Conservation (phyloP, 35 echinoderm and acorn worm species). For the Hemicentrotus pulcherrimus region DNA sequence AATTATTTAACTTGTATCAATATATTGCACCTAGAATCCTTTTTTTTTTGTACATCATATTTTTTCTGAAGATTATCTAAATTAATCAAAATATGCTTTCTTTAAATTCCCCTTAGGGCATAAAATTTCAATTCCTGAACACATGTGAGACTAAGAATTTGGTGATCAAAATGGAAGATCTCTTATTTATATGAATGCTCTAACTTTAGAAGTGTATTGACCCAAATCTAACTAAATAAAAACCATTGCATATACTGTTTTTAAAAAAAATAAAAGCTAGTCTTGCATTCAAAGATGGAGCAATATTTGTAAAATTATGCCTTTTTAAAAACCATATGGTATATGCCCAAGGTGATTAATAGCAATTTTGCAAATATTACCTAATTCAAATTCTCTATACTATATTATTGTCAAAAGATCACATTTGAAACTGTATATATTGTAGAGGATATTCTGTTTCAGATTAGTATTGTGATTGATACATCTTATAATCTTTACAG, state of each 20-base stretch:
- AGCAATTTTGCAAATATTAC: background rate
- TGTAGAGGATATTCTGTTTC: background rate
- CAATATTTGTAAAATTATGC: background rate
- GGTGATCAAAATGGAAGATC: background rate
- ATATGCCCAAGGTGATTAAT: background rate
- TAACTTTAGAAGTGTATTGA: background rate
- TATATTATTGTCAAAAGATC: too few relatives aligned
- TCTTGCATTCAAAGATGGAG: too few relatives aligned
- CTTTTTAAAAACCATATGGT: background rate
- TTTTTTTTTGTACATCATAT: background rate
- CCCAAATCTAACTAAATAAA: background rate
- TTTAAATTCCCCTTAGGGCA: background rate
- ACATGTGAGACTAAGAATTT: background rate
- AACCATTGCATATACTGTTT: background rate
- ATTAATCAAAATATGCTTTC: background rate
- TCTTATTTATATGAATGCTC: background rate
- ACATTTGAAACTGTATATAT: background rate
- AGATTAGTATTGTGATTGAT: background rate
- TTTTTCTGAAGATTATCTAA: background rate
- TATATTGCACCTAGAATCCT: background rate
- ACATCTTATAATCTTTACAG: background rate
- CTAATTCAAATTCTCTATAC: too few relatives aligned
- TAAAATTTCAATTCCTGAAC: background rate
- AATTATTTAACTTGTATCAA: background rate
- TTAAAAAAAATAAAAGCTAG: too few relatives aligned